These are phyloP conservation scores for Zaprionus camerounensis DNA, from an alignment of 1,140 invertebrate species.

Conservation along the genomic window DNA sequence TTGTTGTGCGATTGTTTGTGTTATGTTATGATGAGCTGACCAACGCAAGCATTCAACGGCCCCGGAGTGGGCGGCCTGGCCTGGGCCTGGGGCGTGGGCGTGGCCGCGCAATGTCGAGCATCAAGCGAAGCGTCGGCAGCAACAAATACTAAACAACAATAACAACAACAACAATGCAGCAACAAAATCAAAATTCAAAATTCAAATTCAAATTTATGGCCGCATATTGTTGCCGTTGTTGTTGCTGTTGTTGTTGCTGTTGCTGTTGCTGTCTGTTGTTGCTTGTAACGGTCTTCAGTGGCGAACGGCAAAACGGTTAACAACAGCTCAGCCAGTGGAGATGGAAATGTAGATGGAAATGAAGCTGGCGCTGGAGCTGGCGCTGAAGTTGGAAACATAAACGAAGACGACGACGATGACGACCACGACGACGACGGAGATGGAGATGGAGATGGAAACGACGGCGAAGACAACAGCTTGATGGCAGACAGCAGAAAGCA, in stretches of 20 bases:
- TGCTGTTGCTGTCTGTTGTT: conserved; percentile 45
- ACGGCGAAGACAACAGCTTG: conserved; percentile 24
- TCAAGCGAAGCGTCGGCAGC: conserved; percentile 6
- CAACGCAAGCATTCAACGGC: conserved; percentile 46
- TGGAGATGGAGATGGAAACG: conserved; percentile 21
- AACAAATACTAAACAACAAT: conserved; percentile 13
- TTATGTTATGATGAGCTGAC: conserved; percentile 25
- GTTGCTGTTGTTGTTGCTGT: conserved; percentile 41
- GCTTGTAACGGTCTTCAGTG: conserved; percentile 53
- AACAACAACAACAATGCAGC: conserved; percentile 26
- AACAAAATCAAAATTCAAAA: conserved; percentile 40
- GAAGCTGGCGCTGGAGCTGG: neutral
- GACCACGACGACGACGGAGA: conserved; percentile 21
- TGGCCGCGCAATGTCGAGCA: conserved; percentile 48
- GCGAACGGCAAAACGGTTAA: conserved; percentile 28
- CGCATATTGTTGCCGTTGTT: conserved; percentile 47
- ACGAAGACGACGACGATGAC: conserved; percentile 11
- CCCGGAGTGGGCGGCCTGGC: conserved; percentile 22
- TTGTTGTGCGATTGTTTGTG: conserved; percentile 7
- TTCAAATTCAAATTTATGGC: conserved; percentile 60
- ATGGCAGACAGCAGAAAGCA: conserved; percentile 58
- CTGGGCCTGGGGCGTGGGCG: conserved; percentile 31
- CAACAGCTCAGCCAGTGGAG: conserved; percentile 19
- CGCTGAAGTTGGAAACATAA: conserved; percentile 10
- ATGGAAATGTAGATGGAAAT: conserved; percentile 25